phyloP scores from a whole-genome alignment of 2,113 vertebrate genomes.

The Bungarus multicinctus region DNA sequence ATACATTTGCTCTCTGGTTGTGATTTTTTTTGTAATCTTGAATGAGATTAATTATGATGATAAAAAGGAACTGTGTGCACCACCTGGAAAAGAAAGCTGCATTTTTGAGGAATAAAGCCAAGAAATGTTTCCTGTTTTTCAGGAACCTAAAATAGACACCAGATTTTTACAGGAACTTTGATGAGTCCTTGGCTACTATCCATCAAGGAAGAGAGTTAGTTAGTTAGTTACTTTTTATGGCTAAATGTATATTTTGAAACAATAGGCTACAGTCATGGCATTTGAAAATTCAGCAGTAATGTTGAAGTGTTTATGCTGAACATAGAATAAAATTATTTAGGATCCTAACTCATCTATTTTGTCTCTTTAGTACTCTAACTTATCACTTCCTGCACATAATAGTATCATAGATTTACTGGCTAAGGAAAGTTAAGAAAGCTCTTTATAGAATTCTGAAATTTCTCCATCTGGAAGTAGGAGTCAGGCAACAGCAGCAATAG shows the following conservation, averaged over 20 bases:
- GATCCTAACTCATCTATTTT: neutral
- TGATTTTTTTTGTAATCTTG: neutral
- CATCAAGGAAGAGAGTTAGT: neutral
- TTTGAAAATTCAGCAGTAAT: constrained; percentile 19
- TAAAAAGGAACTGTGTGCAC: neutral
- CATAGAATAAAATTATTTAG: neutral
- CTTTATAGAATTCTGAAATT: neutral
- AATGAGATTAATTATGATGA: neutral
- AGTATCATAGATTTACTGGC: neutral
- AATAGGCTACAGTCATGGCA: constrained; percentile 14
- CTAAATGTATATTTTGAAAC: constrained; percentile 12
- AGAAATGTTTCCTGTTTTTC: neutral
- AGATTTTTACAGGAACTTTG: neutral
- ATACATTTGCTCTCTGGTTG: neutral
- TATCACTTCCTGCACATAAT: neutral
- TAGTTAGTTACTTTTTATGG: neutral
- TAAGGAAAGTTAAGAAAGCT: neutral
- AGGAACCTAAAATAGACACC: neutral
- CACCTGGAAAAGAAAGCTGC: neutral
- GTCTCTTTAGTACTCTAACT: neutral
- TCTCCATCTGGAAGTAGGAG: neutral
- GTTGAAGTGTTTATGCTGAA: neutral
- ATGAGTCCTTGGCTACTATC: neutral
- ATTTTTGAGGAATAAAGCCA: neutral
- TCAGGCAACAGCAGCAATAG: neutral